Evolutionary conservation across 2,888 invertebrate species (phyloP), one percentile per base, ranked within the genome.

Genomic region (Chalcis sispes): DNA sequence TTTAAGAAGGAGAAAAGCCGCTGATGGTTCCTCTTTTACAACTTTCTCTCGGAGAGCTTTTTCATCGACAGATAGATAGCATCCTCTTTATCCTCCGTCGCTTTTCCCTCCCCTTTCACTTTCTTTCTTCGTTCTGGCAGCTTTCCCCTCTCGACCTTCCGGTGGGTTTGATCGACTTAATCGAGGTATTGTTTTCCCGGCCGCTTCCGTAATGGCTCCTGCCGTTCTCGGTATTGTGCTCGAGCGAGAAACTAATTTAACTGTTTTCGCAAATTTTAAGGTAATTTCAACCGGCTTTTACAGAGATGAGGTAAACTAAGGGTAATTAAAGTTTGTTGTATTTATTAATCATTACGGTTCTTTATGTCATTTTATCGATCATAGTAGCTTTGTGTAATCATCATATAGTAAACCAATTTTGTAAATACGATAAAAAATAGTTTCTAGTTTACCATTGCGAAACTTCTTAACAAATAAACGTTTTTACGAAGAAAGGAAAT

Each of bases 1-100:
- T 82, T 84, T 82, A 80, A 80, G 80, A 71, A 77, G 25, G 58
- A 15, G 42, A 58, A 25, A 20, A n/a, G 25, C 54, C 13, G 13
- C 48, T 5, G 2, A 27, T 23, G 36, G 5, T 48, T 46, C 18
- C 40, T 59, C 50, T 54, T 67, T 65, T 73, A n/a, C n/a, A 25
- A 62, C 54, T 62, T 69, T 69, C 46, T 20, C 42, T 15, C n/a
- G n/a, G n/a, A n/a, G n/a, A n/a, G n/a, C n/a, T n/a, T n/a, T n/a
- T n/a, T n/a, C n/a, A n/a, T n/a, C n/a, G n/a, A n/a, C n/a, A n/a
- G n/a, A n/a, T n/a, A n/a, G n/a, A n/a, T n/a, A n/a, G n/a, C n/a
- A 67, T 71, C 62, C 65, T 65, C 10, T 36, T 36, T 36, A 7
- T 36, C 10, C 36, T 69, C 18, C 4, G 10, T 20, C 50, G 20